Percentiles rank a stretch among this genome's conserved stretches.
Conservation (phyloP, 2,113 vertebrate genomes). For the Carollia perspicillata region DNA sequence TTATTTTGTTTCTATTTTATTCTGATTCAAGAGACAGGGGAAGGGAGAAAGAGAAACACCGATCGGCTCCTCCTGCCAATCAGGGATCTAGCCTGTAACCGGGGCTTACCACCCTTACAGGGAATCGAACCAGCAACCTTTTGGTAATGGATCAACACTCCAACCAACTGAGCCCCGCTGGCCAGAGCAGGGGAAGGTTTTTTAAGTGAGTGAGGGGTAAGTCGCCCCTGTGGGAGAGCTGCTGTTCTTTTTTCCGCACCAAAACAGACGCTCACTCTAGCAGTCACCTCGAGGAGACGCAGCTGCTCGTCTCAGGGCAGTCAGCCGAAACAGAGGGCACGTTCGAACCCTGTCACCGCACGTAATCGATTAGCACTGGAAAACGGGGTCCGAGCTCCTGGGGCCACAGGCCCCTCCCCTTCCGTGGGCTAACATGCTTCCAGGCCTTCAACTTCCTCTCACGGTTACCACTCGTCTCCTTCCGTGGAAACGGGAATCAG, state of each 20-base stretch:
- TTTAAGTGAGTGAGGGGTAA: not conserved
- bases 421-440: accelerated
- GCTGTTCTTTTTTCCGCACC: not conserved
- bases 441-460: not conserved
- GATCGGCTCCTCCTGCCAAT: too few species aligned
- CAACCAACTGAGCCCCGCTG: too few species aligned
- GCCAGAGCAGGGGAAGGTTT: too few species aligned
- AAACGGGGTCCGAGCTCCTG: too few species aligned
- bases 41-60: too few species aligned
- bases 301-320: not conserved
- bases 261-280: not conserved
- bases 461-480: not conserved
- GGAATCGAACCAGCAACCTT: too few species aligned
- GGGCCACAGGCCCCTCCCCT: not conserved
- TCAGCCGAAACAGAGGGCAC: not conserved
- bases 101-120: too few species aligned
- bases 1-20: not conserved
- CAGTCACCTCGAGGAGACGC: not conserved
- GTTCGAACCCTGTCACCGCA: not conserved
- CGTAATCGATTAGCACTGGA: not conserved
- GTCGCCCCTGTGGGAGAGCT: not conserved
- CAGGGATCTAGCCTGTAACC: too few species aligned
- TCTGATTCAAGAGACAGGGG: too few species aligned
- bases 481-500: not conserved
- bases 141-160: too few species aligned